phyloP scores from a whole-genome alignment of 2,113 vertebrate genomes.

The Telmatochromis bifrenatus region DNA sequence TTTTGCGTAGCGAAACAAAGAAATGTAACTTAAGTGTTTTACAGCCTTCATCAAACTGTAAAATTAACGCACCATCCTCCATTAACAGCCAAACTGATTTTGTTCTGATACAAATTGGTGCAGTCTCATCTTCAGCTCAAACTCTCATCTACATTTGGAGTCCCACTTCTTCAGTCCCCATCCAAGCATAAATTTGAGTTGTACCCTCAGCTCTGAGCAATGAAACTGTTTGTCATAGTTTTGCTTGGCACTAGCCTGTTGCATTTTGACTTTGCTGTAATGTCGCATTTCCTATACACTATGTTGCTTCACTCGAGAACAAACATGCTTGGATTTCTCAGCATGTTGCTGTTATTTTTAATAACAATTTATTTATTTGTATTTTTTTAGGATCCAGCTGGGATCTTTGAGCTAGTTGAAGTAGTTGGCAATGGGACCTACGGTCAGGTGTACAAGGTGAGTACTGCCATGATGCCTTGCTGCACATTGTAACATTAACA shows the following conservation, averaged over 20 bases:
- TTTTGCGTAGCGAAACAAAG: not conserved
- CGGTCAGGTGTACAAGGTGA: conserved; percentile 86
- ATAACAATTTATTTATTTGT: not conserved
- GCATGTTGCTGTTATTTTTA: not conserved
- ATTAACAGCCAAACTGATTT: not conserved
- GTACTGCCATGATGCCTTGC: conserved; percentile 13
- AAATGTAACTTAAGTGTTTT: not conserved
- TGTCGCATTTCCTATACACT: not conserved
- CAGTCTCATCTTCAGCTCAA: not conserved
- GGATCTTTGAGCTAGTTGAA: conserved; percentile 89
- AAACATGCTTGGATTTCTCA: not conserved
- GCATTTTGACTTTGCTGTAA: not conserved
- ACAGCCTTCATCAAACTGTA: not conserved
- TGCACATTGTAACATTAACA: not conserved
- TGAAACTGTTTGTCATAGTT: not conserved
- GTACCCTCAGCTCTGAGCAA: not conserved
- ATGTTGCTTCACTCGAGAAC: not conserved
- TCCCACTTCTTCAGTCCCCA: not conserved
- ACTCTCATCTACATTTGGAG: not conserved
- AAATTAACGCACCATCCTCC: not conserved
- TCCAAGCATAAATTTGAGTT: not conserved
- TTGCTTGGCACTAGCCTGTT: not conserved
- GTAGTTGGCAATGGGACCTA: conserved; percentile 80
- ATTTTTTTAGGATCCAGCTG: conserved; percentile 79
- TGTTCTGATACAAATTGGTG: not conserved